Evolutionary conservation across 2,113 vertebrate species (phyloP).

Genomic region (Phaethornis superciliosus): DNA sequence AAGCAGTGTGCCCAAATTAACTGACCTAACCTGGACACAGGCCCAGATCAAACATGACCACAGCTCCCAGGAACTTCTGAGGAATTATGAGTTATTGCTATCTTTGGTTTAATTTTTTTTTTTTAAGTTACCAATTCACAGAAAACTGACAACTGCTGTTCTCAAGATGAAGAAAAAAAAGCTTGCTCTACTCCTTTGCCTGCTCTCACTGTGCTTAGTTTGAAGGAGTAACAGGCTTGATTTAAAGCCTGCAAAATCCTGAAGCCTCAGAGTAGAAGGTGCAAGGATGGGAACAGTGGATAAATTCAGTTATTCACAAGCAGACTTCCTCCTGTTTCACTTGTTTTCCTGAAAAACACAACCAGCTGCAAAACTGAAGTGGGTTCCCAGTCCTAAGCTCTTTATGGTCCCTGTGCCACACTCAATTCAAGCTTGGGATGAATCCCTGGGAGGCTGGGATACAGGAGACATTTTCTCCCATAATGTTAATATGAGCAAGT

Average conservation of each 20-base stretch:
- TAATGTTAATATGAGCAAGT: neutral
- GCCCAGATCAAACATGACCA: neutral
- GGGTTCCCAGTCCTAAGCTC: neutral
- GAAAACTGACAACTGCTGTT: neutral
- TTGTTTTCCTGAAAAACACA: neutral
- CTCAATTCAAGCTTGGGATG: rapidly evolving
- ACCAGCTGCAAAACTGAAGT: neutral
- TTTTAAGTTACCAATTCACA: neutral
- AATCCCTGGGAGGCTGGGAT: neutral
- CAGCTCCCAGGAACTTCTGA: neutral
- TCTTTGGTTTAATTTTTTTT: neutral
- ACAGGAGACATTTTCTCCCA: neutral
- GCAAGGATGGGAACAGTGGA: neutral
- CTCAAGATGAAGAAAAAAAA: neutral
- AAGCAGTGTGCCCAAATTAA: neutral
- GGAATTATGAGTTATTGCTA: neutral
- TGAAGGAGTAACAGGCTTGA: neutral
- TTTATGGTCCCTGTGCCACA: too few species aligned
- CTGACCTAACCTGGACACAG: neutral
- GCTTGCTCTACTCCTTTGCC: neutral
- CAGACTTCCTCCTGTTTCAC: neutral
- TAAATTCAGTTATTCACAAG: neutral
- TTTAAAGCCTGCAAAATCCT: neutral
- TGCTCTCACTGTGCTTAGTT: neutral
- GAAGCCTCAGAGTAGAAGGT: neutral